Evolutionary conservation across 2,797 vertebrate genomes (phyloP), one percentile per base, ranked within the genome.

Genomic region (Periophthalmus magnuspinnatus): DNA sequence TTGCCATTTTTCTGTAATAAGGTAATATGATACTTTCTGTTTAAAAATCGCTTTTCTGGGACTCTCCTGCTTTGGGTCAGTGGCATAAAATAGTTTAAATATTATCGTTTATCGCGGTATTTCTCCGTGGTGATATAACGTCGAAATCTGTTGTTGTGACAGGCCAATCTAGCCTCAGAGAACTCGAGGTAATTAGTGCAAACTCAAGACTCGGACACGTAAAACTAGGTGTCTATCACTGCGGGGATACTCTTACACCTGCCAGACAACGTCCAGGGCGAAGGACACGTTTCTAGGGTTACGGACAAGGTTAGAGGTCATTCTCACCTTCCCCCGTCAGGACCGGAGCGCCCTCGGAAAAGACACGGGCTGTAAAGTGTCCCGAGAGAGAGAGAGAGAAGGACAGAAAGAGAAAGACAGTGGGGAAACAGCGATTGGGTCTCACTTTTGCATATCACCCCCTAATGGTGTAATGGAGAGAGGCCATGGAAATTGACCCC

Each of bases 231-330:
- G 78, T 87, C 68, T 57, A n/a, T 84, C 78, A 70, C 74, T 54
- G 67, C 2, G 0, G 69, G 71, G 84, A 86, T 90, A 56, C 68
- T 81, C 76, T 90, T 88, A 83, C 87, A 14, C 13, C 67, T 61
- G 68, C 69, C 82, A 85, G 82, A 88, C 81, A 58, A 70, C 9
- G 19, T 78, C 68, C 67, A 57, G 34, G 75, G 41, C 75, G 56
- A 59, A 1, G 70, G 72, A 36, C 50, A 14, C 38, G 55, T 63
- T 74, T 83, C 87, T 89, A 70, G 71, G 84, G 81, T 90, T 89
- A 86, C 84, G 0, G 62, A 69, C 67, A 5, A 59, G 68, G 75
- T 77, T 68, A 72, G 79, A 87, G 86, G 83, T 87, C 72, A 55
- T 80, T 64, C 61, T 86, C 83, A 80, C 81, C 66, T 75, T 80